Percentiles rank a stretch among this genome's conserved stretches.
Evolutionary conservation across 2,888 invertebrate species (phyloP).

Genomic region (Trileptium ribeirensis): DNA sequence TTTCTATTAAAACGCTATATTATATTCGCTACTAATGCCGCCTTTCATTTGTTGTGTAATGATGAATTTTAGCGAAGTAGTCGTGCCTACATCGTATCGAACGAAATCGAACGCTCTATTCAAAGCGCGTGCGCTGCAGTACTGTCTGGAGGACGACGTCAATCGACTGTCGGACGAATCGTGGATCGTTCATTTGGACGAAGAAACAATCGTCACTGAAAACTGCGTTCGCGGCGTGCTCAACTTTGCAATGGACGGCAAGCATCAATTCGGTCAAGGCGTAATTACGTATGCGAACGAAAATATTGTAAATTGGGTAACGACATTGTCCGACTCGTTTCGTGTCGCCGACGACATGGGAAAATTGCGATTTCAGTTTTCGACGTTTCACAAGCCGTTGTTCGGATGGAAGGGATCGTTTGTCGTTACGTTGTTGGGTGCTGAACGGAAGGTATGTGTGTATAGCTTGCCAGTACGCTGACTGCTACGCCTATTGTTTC

Average conservation of each 20-base stretch:
- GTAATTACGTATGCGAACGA: slow-evolving; percentile 74
- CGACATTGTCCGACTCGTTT: slow-evolving; percentile 80
- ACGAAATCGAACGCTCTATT: slow-evolving; percentile 86
- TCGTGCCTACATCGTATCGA: slow-evolving; percentile 64
- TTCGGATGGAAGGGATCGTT: slow-evolving; percentile 98
- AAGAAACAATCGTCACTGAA: slow-evolving; percentile 86
- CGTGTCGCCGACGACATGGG: slow-evolving; percentile 97
- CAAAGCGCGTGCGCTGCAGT: slow-evolving; percentile 87
- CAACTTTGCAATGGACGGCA: slow-evolving; percentile 87
- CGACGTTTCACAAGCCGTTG: slow-evolving; percentile 82
- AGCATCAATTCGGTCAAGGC: slow-evolving; percentile 86
- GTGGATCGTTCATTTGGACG: slow-evolving; percentile 86
- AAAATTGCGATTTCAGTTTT: slow-evolving; percentile 82
- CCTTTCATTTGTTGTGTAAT: too few relatives aligned
- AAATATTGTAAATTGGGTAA: slow-evolving; percentile 87
- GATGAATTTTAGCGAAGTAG: slow-evolving; percentile 70
- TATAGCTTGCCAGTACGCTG: too few relatives aligned
- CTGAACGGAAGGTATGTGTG: slow-evolving; percentile 6
- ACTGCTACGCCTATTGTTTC: too few relatives aligned
- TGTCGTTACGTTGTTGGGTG: slow-evolving; percentile 77
- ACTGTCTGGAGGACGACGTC: slow-evolving; percentile 81
- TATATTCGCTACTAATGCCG: too few relatives aligned
- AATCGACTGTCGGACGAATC: slow-evolving; percentile 75
- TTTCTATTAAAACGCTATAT: too few relatives aligned
- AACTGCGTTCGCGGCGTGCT: slow-evolving; percentile 68